Percentiles rank a stretch among this genome's conserved stretches.
Conservation (phyloP, 2,888 invertebrate species). For the Cryptosula pallasiana region DNA sequence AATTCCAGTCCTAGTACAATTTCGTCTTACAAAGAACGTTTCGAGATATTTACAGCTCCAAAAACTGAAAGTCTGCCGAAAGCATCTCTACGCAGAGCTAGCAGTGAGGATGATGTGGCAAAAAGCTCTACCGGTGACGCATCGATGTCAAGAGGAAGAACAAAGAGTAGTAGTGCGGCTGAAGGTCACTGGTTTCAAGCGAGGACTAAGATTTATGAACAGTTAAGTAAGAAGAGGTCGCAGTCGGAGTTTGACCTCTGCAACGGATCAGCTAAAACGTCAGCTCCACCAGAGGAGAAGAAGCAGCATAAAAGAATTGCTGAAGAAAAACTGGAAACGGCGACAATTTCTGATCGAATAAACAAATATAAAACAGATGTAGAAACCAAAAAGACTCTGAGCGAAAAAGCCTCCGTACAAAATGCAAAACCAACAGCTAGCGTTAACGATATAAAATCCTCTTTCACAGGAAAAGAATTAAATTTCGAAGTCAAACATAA, state of each 20-base stretch:
- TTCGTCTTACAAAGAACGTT: constrained; percentile 15
- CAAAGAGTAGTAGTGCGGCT: constrained; percentile 12
- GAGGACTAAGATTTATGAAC: constrained; percentile 11
- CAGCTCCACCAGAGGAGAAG: background rate
- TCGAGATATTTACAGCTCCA: constrained; percentile 4
- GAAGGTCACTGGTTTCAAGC: constrained; percentile 11
- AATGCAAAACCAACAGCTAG: background rate
- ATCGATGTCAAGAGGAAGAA: background rate
- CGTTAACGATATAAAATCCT: background rate
- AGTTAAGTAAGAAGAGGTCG: background rate
- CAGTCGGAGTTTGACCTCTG: background rate
- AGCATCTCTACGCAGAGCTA: background rate
- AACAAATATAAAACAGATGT: constrained; percentile 22
- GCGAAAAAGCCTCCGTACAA: background rate
- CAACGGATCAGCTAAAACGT: background rate
- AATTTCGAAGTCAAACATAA: background rate
- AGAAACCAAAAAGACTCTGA: constrained; percentile 5
- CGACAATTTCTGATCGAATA: background rate
- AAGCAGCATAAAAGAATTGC: background rate
- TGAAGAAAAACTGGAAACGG: background rate
- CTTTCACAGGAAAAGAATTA: background rate
- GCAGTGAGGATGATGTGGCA: background rate
- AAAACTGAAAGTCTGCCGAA: background rate
- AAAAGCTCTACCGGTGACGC: background rate
- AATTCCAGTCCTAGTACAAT: background rate